Conservation (phyloP, 2,888 invertebrate genomes). For the Tipula unca region DNA sequence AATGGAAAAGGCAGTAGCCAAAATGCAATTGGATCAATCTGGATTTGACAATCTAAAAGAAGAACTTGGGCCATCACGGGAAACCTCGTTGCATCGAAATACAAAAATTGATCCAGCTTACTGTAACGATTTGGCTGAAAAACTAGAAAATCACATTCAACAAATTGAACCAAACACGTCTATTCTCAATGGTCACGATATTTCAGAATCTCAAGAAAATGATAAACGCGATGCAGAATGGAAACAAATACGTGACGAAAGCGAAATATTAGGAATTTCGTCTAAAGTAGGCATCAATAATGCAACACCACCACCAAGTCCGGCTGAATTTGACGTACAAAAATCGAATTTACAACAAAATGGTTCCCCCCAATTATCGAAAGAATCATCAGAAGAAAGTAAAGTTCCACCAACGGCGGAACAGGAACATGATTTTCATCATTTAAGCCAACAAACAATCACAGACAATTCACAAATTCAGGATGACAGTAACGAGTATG, state of each 20-base stretch:
- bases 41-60: conserved; percentile 48
- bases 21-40: conserved; percentile 49
- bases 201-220: not conserved
- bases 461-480: not conserved
- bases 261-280: conserved; percentile 20
- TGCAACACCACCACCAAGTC: conserved; percentile 26
- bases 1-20: conserved; percentile 57
- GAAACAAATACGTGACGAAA: conserved; percentile 14
- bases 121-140: not conserved
- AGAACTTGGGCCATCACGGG: conserved; percentile 39
- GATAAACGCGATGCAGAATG: not conserved
- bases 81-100: conserved; percentile 23
- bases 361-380: conserved; percentile 15
- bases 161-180: not conserved
- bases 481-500: not conserved
- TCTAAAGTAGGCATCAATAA: not conserved
- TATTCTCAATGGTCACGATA: not conserved
- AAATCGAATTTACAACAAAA: conserved; percentile 21
- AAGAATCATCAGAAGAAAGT: conserved; percentile 20
- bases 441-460: not conserved
- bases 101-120: conserved; percentile 18
- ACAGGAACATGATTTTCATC: conserved; percentile 22
- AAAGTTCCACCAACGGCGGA: conserved; percentile 27
- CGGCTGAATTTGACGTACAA: conserved; percentile 26
- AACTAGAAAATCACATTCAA: not conserved